Evolutionary conservation across 1,140 invertebrate genomes (phyloP).

Genomic region (Hylaeus anthracinus): DNA sequence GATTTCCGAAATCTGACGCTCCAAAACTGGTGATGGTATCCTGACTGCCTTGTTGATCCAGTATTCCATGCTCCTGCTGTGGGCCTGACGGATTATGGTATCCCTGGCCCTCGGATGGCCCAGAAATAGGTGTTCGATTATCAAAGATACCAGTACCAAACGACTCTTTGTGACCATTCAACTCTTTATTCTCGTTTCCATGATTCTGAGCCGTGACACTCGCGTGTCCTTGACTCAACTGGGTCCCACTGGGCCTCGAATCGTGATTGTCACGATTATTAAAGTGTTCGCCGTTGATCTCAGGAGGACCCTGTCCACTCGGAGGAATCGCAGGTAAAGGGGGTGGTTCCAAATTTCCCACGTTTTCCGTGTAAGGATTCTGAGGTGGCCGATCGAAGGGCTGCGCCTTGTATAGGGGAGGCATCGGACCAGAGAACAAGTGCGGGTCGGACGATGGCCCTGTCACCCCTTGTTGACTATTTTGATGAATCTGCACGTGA

Average conservation of each 20-base stretch:
- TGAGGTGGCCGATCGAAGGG: slow-evolving; percentile 51
- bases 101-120: not conserved
- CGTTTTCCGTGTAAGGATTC: not conserved
- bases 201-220: not conserved
- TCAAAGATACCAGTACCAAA: not conserved
- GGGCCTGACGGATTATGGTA: not conserved
- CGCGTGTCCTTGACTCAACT: slow-evolving; percentile 15
- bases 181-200: not conserved
- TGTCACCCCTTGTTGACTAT: slow-evolving; percentile 9
- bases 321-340: not conserved
- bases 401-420: slow-evolving; percentile 68
- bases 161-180: not conserved
- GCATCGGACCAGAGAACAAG: slow-evolving; percentile 63
- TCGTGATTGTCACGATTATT: slow-evolving; percentile 9
- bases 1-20: not conserved
- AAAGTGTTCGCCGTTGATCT: not conserved
- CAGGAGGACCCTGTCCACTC: not conserved
- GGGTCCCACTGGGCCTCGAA: slow-evolving; percentile 25
- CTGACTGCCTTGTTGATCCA: not conserved
- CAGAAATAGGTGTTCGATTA: not conserved
- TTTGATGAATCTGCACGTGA: not conserved
- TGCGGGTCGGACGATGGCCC: slow-evolving; percentile 53
- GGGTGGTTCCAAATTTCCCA: not conserved
- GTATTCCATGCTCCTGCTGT: not conserved
- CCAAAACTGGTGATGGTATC: not conserved